Conservation (phyloP, 2,888 invertebrate species). For the Bibio marci region DNA sequence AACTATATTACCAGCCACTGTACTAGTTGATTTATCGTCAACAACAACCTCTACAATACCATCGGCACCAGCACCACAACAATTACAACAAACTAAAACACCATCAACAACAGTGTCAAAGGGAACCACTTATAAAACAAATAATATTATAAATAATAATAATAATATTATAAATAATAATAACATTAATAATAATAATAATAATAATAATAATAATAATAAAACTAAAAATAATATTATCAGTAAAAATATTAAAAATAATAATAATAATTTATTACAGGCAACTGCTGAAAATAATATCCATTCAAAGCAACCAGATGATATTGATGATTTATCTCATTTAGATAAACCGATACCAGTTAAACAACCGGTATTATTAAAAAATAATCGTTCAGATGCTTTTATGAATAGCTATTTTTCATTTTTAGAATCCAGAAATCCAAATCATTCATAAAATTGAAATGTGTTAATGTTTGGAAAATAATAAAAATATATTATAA, state of each 20-base stretch:
- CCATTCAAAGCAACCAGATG: no score
- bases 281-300: no score
- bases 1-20: background rate
- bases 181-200: no score
- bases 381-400: background rate
- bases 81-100: background rate
- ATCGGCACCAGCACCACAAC: background rate
- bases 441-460: no score
- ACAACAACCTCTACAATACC: background rate
- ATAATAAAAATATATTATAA: no score
- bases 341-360: constrained; percentile 2
- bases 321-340: constrained; percentile 5
- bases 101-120: background rate
- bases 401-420: background rate
- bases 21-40: background rate
- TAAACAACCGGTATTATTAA: background rate
- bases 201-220: no score
- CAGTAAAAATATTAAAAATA: no score
- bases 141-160: no score
- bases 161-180: no score
- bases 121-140: background rate
- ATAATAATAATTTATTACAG: no score
- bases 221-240: no score
- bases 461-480: no score
- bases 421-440: background rate